A percentile compares a stretch with the other conserved stretches of the same genome.
Conservation (phyloP, 2,888 invertebrate genomes). For the Epinotia nisella region DNA sequence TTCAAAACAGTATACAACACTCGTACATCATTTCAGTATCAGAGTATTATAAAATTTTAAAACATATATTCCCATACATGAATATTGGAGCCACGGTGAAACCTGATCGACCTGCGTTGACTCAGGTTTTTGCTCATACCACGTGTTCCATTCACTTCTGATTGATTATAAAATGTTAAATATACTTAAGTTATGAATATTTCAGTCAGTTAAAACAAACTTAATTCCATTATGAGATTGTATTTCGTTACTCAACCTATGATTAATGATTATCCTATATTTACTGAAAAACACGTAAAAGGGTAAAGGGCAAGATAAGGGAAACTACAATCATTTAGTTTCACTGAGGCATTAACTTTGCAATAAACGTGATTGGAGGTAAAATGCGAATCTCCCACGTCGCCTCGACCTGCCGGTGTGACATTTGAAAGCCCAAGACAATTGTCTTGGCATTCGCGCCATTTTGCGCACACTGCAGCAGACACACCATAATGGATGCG, state of each 20-base stretch:
- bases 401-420: conserved; percentile 65
- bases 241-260: conserved; percentile 7
- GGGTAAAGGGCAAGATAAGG: conserved; percentile 7
- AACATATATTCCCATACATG: too few relatives aligned
- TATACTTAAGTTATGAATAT: not conserved
- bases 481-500: conserved; percentile 44
- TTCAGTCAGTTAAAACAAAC: not conserved
- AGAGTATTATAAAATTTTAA: too few relatives aligned
- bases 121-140: conserved; percentile 57
- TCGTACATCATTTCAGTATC: too few relatives aligned
- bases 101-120: conserved; percentile 54
- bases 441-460: conserved; percentile 56
- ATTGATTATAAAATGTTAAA: conserved; percentile 24
- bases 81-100: conserved; percentile 55
- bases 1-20: too few relatives aligned
- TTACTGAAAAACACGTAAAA: conserved; percentile 25
- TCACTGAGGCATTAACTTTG: conserved; percentile 52
- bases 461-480: conserved; percentile 48
- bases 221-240: not conserved
- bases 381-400: conserved; percentile 75
- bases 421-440: conserved; percentile 73
- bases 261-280: conserved; percentile 22
- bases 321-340: conserved; percentile 41
- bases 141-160: conserved; percentile 45
- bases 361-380: conserved; percentile 59